Base-by-base conservation (phyloP, 2,888 invertebrate genomes). In the Pristionchus arcanus region DNA sequence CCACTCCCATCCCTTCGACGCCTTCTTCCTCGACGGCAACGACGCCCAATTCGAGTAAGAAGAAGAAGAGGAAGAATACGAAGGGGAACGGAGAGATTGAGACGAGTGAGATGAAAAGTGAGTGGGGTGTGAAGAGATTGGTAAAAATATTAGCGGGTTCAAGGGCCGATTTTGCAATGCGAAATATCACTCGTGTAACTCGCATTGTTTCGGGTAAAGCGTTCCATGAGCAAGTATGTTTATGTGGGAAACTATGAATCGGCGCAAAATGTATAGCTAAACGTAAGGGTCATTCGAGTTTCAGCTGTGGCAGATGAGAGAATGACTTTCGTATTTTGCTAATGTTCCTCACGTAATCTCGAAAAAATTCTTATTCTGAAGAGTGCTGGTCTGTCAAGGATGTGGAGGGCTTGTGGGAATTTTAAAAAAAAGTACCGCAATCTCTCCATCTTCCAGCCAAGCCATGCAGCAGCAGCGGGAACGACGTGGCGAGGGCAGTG, bases 1-100 rank as follows among this genome's bases (percentile, higher is more conserved):
- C 31, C 16, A 31, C 31, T 0, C 31, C 68, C 13, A 28, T 3
- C 28, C 66, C 66, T 3, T n/a, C 28, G 3, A 9, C n/a, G 28
- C n/a, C n/a, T n/a, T 19, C 68, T 31, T 68, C 68, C 74, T 74
- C 74, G 5, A 37, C 74, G 37, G 74, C 37, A 37, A 74, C 74
- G 74, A 74, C 74, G 34, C 74, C 74, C 25, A 7, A 37, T 16
- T 74, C 74, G 74, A 37, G 15, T 34, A 74, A 74, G 37, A 74
- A 74, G 37, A 74, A 74, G 74, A 74, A 37, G 37, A 74, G 19
- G n/a, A 66, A 28, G 66, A 66, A 71, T 31, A 13, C 11, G 37
- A 25, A 9, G 42, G 21, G 16, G 37, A 37, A 74, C 34, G 31
- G 74, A 16, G 19, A 74, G 34, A 74, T 9, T 21, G 21, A n/a